Evolutionary conservation across 1,140 invertebrate genomes (phyloP), one percentile per base, ranked within the genome.

Genomic region (Spodoptera frugiperda): DNA sequence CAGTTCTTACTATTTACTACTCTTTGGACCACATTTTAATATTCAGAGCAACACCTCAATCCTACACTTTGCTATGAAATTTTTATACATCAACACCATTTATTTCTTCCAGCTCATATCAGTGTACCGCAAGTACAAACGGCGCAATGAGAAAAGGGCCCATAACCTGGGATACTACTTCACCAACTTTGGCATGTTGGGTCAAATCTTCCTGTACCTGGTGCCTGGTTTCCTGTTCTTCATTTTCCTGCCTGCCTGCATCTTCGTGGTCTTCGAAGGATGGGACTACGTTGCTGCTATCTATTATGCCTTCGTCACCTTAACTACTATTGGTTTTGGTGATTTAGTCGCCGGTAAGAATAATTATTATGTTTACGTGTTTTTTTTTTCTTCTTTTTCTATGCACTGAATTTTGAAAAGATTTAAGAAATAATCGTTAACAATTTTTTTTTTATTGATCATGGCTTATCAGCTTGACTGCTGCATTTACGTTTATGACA

Each of bases 271-370:
- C 46, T 97, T 98, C 76, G 98, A 99, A 94, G 95, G 95, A 0
- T 99, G 98, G 98, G 95, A 96, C 2, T 99, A 98, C 87, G 96
- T 98, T n/a, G 96, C 98, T 54, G 96, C 97, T 0, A 95, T 99
- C 49, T 99, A 99, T 89, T 99, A 98, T 84, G 97, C 97, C 14
- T 99, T 98, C 90, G 97, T 99, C 30, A 98, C 98, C 0, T 95
- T 99, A 2, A 98, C 98, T 0, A 99, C 98, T 9, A 99, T 99
- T 83, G 98, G 98, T 19, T 99, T 99, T 90, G 98, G 98, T 46
- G 98, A 99, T 93, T 97, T 96, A 83, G 98, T 99, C 15, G 98
- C 98, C 82, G 94, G 94, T 94, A 85, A 55, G 75, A 39, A 51
- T 39, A 46, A 46, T 61, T 8, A 4, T 39, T 17, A n/a, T 25